Evolutionary conservation across 2,797 vertebrate genomes (phyloP), one percentile per base, ranked within the genome.

Genomic region (Enteromius unitaeniatus): DNA sequence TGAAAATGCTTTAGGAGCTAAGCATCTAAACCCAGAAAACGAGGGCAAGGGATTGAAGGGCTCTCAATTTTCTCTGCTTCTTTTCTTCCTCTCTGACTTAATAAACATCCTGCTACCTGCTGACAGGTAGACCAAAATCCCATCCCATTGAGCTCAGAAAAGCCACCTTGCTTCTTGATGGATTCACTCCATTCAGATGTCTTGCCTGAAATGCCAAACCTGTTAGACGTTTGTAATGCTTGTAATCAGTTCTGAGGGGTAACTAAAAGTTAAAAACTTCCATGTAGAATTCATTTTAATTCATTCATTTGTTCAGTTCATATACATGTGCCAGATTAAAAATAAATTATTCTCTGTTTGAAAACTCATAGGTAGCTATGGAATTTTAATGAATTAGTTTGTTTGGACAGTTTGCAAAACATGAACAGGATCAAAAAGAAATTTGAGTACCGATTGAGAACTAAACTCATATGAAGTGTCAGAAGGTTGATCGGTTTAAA

Each of bases 11-110:
- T 51, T 45, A 67, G 31, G 45, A 67, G 28, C 60, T 79, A 49
- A 37, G 62, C 60, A 49, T 34, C 77, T 79, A 67, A 79, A 67
- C 62, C 77, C 45, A 51, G 77, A 51, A 60, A 60, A 67, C 21
- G 26, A 79, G 77, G 49, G 26, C 9, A 21, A 31, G 42, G 45
- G 60, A 79, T 79, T 67, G 77, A 31, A 67, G 26, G 62, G 45
- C 62, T 65, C 26, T 79, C 42, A 34, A 79, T 79, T 67, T 47
- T 64, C 62, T 65, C 42, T 51, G 62, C 55, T 51, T 51, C 77
- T 51, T 79, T 67, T 34, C 77, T 34, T 67, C 42, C 45, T 67
- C 4, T 67, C 60, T n/a, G n/a, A 10, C 62, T 79, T 64, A 31
- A 67, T 51, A 67, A 79, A 79, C 37, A 64, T 64, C 34, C 76